Evolutionary conservation across 92 coral and sea anemone species (phyloP).

Genomic region (Umimayanthus chanpuru): DNA sequence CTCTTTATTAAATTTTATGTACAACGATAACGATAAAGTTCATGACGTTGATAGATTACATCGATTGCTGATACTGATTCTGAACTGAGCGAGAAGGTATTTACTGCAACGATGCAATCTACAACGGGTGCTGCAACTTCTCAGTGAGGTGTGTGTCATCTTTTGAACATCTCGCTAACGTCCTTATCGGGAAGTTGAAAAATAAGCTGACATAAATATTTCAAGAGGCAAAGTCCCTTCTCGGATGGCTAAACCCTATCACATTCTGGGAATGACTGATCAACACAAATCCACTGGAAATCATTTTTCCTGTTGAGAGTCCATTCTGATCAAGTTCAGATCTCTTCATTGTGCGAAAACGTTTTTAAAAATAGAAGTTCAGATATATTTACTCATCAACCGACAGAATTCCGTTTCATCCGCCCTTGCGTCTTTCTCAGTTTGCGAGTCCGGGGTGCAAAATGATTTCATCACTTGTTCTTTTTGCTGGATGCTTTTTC

Average conservation of each 20-base stretch:
- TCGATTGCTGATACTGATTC: background rate
- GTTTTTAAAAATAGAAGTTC: background rate
- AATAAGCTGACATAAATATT: background rate
- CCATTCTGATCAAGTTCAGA: background rate
- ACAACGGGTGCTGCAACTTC: no score
- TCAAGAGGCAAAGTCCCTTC: no score
- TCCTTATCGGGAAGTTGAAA: background rate
- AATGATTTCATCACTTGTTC: slow-evolving; percentile 20
- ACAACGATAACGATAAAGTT: no score
- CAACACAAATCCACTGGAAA: background rate
- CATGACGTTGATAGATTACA: no score
- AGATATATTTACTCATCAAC: no score
- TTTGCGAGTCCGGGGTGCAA: background rate
- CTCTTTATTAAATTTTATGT: no score
- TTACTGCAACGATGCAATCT: no score
- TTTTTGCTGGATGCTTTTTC: slow-evolving; percentile 37
- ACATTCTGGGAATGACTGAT: background rate
- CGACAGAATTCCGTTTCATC: background rate
- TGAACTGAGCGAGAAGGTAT: background rate
- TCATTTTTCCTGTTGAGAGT: background rate
- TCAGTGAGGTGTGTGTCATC: no score
- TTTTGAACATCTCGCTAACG: no score
- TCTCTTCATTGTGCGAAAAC: background rate
- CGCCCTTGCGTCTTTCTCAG: background rate
- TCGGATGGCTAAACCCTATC: background rate